phyloP scores from a whole-genome alignment of 2,888 invertebrate species.

The Diploptera punctata region DNA sequence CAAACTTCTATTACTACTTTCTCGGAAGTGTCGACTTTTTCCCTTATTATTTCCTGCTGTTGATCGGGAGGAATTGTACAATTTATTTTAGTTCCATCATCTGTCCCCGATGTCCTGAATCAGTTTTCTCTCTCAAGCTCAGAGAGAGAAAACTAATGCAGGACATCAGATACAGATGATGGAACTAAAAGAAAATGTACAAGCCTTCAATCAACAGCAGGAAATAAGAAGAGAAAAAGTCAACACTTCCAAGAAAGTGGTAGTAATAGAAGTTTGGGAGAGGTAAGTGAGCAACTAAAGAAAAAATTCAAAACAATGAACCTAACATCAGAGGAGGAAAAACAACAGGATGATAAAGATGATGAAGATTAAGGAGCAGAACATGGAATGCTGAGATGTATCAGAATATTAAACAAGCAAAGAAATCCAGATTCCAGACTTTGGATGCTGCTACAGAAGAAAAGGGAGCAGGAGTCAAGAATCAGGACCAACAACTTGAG shows the following conservation, averaged over 20 bases:
- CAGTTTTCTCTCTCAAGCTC: conserved; percentile 74
- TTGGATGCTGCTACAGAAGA: conserved; percentile 61
- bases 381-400: conserved; percentile 66
- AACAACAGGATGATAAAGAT: conserved; percentile 59
- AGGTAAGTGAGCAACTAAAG: conserved; percentile 66
- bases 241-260: conserved; percentile 79
- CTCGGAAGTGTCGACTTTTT: conserved; percentile 75
- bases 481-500: too few relatives aligned
- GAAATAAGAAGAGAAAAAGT: conserved; percentile 59
- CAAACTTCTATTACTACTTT: conserved; percentile 73
- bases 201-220: background rate
- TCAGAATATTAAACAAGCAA: conserved; percentile 84
- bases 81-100: conserved; percentile 48
- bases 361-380: conserved; percentile 52
- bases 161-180: conserved; percentile 68
- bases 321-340: conserved; percentile 51
- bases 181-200: conserved; percentile 45
- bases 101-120: conserved; percentile 71
- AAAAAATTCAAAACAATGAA: conserved; percentile 67
- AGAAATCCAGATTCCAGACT: conserved; percentile 67
- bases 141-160: conserved; percentile 72
- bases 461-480: too few relatives aligned
- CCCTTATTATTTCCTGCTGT: conserved; percentile 49
- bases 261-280: conserved; percentile 73
- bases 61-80: background rate